Evolutionary conservation across 2,797 vertebrate species (phyloP).

Genomic region (Sebastes taczanowskii): DNA sequence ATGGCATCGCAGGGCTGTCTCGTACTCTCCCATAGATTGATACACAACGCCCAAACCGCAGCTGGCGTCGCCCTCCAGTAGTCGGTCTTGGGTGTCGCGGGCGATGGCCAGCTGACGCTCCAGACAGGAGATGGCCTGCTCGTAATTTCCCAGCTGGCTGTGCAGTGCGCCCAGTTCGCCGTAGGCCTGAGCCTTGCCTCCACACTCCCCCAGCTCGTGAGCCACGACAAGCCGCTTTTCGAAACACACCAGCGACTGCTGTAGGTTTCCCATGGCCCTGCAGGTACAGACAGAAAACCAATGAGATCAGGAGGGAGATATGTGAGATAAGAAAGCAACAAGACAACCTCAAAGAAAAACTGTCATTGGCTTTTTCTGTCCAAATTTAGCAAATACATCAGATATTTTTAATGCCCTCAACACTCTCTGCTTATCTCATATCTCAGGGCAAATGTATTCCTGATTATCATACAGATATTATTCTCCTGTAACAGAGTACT

Average conservation of each 20-base stretch:
- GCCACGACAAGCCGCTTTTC: constrained; percentile 97
- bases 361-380: constrained; percentile 16
- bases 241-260: constrained; percentile 97
- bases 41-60: constrained; percentile 92
- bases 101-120: constrained; percentile 95
- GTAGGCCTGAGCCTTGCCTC: constrained; percentile 95
- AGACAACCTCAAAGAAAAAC: constrained; percentile 7
- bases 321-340: constrained; percentile 12
- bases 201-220: constrained; percentile 93
- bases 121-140: constrained; percentile 96
- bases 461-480: constrained; percentile 1
- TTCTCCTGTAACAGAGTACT: neutral
- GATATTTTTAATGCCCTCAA: neutral
- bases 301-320: constrained; percentile 16
- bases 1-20: constrained; percentile 94
- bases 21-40: constrained; percentile 96
- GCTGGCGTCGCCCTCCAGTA: constrained; percentile 94
- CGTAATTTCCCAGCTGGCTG: constrained; percentile 96
- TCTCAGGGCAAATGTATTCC: neutral
- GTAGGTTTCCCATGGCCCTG: constrained; percentile 97
- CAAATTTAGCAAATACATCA: neutral
- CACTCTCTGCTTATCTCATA: neutral
- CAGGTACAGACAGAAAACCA: constrained; percentile 31
- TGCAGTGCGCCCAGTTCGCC: constrained; percentile 96
- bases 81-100: constrained; percentile 85